These are phyloP conservation scores for Seira ritae DNA, from an alignment of 2,888 invertebrate species.

Conservation along the genomic window DNA sequence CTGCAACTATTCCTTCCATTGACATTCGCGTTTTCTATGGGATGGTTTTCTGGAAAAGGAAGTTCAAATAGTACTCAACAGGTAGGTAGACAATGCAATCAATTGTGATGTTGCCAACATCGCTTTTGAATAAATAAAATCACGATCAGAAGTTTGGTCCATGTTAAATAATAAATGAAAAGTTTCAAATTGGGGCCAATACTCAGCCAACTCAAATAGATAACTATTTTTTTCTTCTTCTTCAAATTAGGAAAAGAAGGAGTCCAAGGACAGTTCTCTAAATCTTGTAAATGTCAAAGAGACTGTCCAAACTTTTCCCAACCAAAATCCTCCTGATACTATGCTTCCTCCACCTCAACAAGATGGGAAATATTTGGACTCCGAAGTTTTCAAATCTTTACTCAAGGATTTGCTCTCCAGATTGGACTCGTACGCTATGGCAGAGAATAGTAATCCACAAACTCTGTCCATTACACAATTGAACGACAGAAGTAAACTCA, in stretches of 20 bases:
- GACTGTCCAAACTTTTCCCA: not conserved
- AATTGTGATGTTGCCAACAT: no score
- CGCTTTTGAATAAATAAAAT: no score
- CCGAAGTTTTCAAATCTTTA: conserved; percentile 47
- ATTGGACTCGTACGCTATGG: conserved; percentile 31
- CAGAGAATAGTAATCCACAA: not conserved
- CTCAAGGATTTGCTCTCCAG: conserved; percentile 47
- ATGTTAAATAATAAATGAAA: no score
- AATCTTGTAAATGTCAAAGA: conserved; percentile 10
- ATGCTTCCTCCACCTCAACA: not conserved
- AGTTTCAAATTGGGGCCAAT: no score
- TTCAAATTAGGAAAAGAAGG: not conserved
- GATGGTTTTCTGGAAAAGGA: no score
- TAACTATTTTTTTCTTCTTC: not conserved
- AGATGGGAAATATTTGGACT: conserved; percentile 35
- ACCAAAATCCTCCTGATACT: not conserved
- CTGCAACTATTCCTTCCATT: no score
- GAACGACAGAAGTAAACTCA: not conserved
- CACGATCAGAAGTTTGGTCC: no score
- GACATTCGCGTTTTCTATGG: no score
- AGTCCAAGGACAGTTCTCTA: not conserved
- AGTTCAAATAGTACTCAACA: no score
- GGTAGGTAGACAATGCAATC: no score
- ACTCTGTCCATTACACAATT: not conserved
- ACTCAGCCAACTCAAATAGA: no score